Evolutionary conservation across 2,797 vertebrate species (phyloP).

Genomic region (Lates japonicus): DNA sequence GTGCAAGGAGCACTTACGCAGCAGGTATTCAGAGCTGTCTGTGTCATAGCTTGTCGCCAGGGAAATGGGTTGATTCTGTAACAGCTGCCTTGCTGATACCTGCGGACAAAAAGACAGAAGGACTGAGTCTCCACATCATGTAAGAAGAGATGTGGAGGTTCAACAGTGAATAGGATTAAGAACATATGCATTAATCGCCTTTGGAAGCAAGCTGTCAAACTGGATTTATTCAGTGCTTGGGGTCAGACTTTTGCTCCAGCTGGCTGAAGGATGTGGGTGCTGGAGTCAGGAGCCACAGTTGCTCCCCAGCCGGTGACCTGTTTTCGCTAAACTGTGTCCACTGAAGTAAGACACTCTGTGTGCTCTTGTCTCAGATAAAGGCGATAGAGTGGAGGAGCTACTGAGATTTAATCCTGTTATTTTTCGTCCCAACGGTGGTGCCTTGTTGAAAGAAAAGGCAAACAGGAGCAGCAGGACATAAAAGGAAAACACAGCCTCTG

Average conservation of each 20-base stretch:
- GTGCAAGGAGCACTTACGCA: constrained; percentile 89
- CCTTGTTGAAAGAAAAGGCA: background rate
- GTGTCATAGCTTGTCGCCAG: constrained; percentile 99
- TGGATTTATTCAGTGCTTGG: constrained; percentile 3
- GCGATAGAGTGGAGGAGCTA: background rate
- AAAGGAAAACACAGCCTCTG: background rate
- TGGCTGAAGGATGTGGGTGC: constrained; percentile 14
- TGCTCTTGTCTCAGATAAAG: constrained; percentile 29
- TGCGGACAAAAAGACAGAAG: constrained; percentile 70
- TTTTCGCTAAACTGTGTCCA: constrained; percentile 23
- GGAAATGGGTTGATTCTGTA: constrained; percentile 98
- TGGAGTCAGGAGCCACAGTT: background rate
- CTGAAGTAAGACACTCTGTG: constrained; percentile 19
- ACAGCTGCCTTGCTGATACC: constrained; percentile 97
- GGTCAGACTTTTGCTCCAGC: background rate
- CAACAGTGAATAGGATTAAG: background rate
- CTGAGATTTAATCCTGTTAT: constrained; percentile 1
- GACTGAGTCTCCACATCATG: constrained; percentile 2
- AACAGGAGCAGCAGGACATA: background rate
- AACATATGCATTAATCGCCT: background rate
- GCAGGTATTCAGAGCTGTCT: constrained; percentile 97
- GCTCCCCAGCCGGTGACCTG: background rate
- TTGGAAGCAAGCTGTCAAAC: background rate
- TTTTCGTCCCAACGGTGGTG: background rate
- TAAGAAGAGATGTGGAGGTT: background rate